Evolutionary conservation across 53 echinoderm and acorn worm genomes (phyloP).

Genomic region (Arbacia lixula): DNA sequence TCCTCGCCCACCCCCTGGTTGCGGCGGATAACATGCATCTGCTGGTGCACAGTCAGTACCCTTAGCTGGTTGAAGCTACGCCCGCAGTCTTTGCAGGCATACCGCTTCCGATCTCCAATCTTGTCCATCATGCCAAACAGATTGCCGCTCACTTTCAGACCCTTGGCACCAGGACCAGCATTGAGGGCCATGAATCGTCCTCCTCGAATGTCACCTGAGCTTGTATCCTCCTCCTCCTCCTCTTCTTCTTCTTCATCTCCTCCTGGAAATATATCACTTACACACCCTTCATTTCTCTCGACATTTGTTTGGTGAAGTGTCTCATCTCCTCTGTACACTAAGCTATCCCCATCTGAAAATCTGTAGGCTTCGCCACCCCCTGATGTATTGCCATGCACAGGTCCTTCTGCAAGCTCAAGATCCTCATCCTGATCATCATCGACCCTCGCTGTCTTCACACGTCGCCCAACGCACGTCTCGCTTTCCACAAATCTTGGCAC

Average conservation of each 20-base stretch:
- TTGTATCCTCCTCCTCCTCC: not conserved
- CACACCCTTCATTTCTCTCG: not conserved
- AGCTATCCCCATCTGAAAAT: too few relatives aligned
- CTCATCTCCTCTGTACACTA: too few relatives aligned
- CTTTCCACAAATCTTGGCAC: not conserved
- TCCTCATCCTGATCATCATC: too few relatives aligned
- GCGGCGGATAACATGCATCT: slow-evolving; percentile 20
- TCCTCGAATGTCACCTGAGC: not conserved
- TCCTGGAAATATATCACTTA: not conserved
- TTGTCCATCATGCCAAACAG: slow-evolving; percentile 47
- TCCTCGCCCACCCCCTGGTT: not conserved
- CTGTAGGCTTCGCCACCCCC: too few relatives aligned
- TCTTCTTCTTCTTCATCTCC: not conserved
- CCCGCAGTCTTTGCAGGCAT: slow-evolving; percentile 46
- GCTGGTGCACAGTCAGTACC: slow-evolving; percentile 53
- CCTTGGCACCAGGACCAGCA: not conserved
- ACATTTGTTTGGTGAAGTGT: too few relatives aligned
- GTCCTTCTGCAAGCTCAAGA: too few relatives aligned
- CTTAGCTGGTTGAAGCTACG: slow-evolving; percentile 54
- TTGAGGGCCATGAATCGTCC: slow-evolving; percentile 34
- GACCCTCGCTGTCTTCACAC: not conserved
- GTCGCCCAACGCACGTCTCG: not conserved
- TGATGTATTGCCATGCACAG: too few relatives aligned
- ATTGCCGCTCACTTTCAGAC: not conserved
- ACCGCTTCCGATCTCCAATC: slow-evolving; percentile 50